Percentiles rank a stretch among this genome's conserved stretches.
These are phyloP conservation scores for Hydriomena furcata DNA, from an alignment of 2,888 invertebrate species.

Conservation along the genomic window DNA sequence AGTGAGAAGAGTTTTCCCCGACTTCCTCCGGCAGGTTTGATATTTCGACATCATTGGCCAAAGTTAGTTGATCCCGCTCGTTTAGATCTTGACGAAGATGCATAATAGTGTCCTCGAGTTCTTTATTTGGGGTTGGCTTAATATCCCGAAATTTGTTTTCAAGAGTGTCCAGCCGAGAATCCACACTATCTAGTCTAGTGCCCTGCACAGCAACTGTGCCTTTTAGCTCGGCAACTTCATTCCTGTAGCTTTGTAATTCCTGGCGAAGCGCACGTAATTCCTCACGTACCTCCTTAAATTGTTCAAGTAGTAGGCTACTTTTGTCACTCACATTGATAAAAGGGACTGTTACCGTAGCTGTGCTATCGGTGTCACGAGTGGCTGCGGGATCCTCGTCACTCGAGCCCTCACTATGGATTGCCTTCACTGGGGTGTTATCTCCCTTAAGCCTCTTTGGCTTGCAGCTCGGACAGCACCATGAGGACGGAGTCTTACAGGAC, in stretches of 20 bases:
- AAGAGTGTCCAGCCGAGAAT: not conserved
- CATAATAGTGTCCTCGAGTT: not conserved
- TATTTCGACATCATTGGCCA: not conserved
- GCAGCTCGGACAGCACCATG: slow-evolving; percentile 2
- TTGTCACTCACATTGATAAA: not conserved
- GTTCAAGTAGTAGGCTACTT: not conserved
- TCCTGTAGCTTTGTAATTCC: not conserved
- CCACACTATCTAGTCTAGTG: not conserved
- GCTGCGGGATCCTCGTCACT: not conserved
- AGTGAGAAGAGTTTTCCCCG: not conserved
- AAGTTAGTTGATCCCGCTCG: not conserved
- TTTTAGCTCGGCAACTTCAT: not conserved
- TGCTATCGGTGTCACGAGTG: no score
- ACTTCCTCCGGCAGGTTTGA: not conserved
- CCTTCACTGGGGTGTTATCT: not conserved
- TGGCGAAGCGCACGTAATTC: not conserved
- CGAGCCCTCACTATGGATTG: not conserved
- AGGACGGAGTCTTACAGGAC: not conserved
- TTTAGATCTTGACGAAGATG: not conserved
- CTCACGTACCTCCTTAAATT: not conserved
- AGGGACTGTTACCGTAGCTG: not conserved
- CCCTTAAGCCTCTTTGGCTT: not conserved
- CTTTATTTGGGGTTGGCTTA: not conserved
- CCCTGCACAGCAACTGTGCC: not conserved
- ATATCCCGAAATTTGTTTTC: not conserved